phyloP scores from a whole-genome alignment of 1,140 invertebrate species.

The Pachyrhynchus sulphureomaculatus region DNA sequence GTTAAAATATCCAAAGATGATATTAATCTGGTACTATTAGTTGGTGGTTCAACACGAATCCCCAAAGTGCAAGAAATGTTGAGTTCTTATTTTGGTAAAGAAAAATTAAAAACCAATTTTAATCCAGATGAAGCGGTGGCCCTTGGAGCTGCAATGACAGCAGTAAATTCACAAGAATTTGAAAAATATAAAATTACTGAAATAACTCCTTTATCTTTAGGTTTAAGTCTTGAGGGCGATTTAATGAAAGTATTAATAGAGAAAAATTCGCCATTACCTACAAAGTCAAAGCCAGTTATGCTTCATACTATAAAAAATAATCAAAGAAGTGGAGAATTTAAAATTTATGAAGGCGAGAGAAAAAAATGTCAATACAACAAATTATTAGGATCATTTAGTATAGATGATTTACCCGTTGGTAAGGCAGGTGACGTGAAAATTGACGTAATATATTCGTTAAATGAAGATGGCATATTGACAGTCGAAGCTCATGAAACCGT shows the following conservation, averaged over 20 bases:
- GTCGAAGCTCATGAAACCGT: conserved; percentile 14
- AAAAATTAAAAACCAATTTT: conserved; percentile 42
- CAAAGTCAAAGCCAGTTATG: background rate
- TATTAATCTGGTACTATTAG: conserved; percentile 63
- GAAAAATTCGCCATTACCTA: conserved; percentile 29
- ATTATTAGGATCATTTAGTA: conserved; percentile 16
- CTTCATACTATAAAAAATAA: conserved; percentile 10
- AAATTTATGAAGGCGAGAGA: conserved; percentile 32
- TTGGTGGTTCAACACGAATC: conserved; percentile 65
- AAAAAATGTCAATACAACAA: conserved; percentile 27
- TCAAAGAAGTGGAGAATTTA: conserved; percentile 10
- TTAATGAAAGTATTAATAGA: conserved; percentile 19
- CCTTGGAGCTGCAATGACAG: conserved; percentile 31
- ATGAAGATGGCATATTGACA: conserved; percentile 33
- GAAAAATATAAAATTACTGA: conserved; percentile 15
- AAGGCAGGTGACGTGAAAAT: conserved; percentile 12
- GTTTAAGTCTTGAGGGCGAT: conserved; percentile 4
- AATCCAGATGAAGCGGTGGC: conserved; percentile 45
- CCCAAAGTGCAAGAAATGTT: conserved; percentile 56
- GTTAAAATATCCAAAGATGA: conserved; percentile 15
- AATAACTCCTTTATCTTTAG: conserved; percentile 29
- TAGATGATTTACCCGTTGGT: conserved; percentile 18
- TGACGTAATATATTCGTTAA: conserved; percentile 12
- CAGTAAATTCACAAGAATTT: conserved; percentile 1
- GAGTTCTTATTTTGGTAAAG: conserved; percentile 54